phyloP scores from a whole-genome alignment of 1,140 invertebrate species.

The Bombus fervidus region DNA sequence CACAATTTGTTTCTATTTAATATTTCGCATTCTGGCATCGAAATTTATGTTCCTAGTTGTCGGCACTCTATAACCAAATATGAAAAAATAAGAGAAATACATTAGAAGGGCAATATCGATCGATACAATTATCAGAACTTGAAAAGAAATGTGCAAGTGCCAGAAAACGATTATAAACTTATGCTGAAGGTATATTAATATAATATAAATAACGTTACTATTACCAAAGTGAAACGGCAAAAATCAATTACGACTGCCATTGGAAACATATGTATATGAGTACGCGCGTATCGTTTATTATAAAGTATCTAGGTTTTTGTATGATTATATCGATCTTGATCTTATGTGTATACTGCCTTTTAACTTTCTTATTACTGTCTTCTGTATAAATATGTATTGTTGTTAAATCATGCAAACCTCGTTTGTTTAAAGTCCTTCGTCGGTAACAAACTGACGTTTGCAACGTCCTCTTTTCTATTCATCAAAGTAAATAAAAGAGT shows the following conservation, averaged over 20 bases:
- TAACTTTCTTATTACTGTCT: constrained; percentile 81
- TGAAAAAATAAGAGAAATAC: background rate
- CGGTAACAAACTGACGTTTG: constrained; percentile 77
- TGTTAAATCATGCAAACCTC: constrained; percentile 79
- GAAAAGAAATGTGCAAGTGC: constrained; percentile 8
- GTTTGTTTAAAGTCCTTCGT: constrained; percentile 77
- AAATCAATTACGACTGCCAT: constrained; percentile 78
- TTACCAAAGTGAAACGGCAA: constrained; percentile 77
- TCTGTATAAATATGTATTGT: constrained; percentile 83
- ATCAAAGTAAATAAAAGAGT: constrained; percentile 79
- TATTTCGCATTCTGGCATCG: constrained; percentile 62
- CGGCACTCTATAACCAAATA: constrained; percentile 40
- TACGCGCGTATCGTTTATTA: constrained; percentile 80
- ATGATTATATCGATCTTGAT: constrained; percentile 82
- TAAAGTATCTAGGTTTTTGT: constrained; percentile 80
- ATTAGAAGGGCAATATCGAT: background rate
- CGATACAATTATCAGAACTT: background rate
- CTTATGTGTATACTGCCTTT: constrained; percentile 79
- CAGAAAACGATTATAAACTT: constrained; percentile 51
- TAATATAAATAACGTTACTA: constrained; percentile 54
- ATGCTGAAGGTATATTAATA: constrained; percentile 29
- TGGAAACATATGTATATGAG: constrained; percentile 77
- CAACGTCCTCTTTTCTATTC: constrained; percentile 65
- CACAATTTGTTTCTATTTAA: constrained; percentile 41
- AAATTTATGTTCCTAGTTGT: constrained; percentile 42